phyloP scores from a whole-genome alignment of 1,140 invertebrate species.

The Hypsibius dujardini region DNA sequence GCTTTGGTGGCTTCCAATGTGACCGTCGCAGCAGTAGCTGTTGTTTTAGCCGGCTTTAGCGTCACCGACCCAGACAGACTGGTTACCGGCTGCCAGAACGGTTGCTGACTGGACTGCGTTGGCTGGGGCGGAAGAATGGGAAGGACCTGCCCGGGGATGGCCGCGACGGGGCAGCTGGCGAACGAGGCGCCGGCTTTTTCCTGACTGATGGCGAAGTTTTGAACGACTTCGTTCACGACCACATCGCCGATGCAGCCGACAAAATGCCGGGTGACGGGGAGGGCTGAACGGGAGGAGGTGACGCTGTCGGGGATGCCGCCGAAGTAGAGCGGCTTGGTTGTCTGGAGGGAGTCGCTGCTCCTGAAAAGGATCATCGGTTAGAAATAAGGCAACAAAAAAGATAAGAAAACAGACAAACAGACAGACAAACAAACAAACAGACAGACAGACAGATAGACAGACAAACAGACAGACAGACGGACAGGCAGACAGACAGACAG shows the following conservation, averaged over 20 bases:
- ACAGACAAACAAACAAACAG: too few relatives aligned
- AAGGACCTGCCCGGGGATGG: neutral
- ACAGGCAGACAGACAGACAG: too few relatives aligned
- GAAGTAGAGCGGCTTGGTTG: slow-evolving; percentile 48
- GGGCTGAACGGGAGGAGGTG: slow-evolving; percentile 30
- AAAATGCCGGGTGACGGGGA: slow-evolving; percentile 40
- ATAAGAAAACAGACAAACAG: too few relatives aligned
- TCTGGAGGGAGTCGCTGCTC: slow-evolving; percentile 22
- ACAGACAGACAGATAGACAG: too few relatives aligned
- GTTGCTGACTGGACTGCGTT: neutral
- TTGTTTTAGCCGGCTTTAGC: neutral
- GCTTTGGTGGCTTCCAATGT: neutral
- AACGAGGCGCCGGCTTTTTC: slow-evolving; percentile 46
- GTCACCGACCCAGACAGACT: too few relatives aligned
- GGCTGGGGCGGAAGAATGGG: slow-evolving; percentile 5
- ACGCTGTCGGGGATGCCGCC: slow-evolving; percentile 55
- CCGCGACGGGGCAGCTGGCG: slow-evolving; percentile 42
- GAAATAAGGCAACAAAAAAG: too few relatives aligned
- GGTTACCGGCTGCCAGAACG: too few relatives aligned
- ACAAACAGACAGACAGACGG: too few relatives aligned
- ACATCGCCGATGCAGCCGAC: slow-evolving; percentile 69
- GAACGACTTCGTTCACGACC: slow-evolving; percentile 56
- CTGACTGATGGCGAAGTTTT: slow-evolving; percentile 57
- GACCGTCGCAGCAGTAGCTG: neutral
- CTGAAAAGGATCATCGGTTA: slow-evolving; percentile 10